These are phyloP conservation scores for Galbula dea DNA, from an alignment of 2,113 vertebrate species.

Conservation along the genomic window DNA sequence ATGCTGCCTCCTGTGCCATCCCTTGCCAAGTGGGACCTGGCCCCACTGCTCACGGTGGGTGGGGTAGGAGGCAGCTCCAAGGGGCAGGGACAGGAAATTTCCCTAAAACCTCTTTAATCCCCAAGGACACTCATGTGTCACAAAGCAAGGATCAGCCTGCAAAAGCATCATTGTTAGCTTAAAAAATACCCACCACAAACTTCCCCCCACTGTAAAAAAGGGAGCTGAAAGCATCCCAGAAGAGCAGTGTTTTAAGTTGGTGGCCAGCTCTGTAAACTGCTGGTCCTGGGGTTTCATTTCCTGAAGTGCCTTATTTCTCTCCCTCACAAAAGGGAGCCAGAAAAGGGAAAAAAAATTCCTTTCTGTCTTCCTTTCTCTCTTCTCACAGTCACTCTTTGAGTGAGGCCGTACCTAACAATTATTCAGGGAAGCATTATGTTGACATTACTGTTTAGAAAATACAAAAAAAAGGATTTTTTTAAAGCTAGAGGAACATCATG, in stretches of 20 bases:
- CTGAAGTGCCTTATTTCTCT: slow-evolving; percentile 8
- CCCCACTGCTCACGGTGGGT: accelerated
- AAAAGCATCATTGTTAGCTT: background rate
- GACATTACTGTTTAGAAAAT: slow-evolving; percentile 75
- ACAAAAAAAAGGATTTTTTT: slow-evolving; percentile 62
- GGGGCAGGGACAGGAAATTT: background rate
- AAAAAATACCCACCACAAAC: background rate
- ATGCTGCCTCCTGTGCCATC: background rate
- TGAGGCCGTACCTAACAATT: slow-evolving; percentile 68
- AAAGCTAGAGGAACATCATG: slow-evolving; percentile 73
- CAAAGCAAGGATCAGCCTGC: background rate
- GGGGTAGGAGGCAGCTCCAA: background rate
- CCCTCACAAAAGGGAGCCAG: slow-evolving; percentile 25
- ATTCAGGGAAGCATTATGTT: slow-evolving; percentile 69
- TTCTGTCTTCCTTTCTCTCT: background rate
- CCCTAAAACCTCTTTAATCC: slow-evolving; percentile 5
- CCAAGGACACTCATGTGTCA: background rate
- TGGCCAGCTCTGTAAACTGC: background rate
- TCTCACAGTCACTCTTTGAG: slow-evolving; percentile 10
- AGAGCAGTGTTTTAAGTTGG: background rate
- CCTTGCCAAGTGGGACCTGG: background rate
- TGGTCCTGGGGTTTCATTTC: slow-evolving; percentile 6
- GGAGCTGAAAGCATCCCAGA: background rate
- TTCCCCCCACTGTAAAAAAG: background rate
- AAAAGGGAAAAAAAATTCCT: slow-evolving; percentile 35